Percentiles rank a stretch among this genome's conserved stretches.
Conservation (phyloP, 2,113 vertebrate genomes). For the Peromyscus californicus region DNA sequence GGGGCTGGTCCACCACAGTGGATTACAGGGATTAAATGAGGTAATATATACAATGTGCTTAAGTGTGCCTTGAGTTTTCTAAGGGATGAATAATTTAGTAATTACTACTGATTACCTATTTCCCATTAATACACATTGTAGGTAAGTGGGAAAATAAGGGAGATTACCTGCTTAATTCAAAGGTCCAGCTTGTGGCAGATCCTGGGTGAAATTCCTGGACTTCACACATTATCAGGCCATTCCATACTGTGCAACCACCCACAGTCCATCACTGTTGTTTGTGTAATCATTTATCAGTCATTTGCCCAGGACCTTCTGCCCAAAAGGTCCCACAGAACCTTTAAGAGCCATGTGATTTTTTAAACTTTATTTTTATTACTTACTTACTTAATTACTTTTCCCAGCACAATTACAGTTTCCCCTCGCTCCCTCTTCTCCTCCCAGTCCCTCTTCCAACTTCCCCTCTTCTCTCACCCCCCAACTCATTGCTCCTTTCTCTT, state of each 20-base stretch:
- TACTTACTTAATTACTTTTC: neutral
- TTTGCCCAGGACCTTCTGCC: neutral
- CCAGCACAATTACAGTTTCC: neutral
- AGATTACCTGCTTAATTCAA: neutral
- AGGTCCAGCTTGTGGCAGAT: neutral
- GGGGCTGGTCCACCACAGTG: neutral
- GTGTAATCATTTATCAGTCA: neutral
- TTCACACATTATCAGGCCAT: fast-evolving
- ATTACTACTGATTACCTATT: neutral
- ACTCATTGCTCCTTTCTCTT: neutral
- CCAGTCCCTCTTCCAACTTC: neutral
- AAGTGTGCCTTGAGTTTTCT: neutral
- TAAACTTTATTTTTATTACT: neutral
- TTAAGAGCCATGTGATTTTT: neutral
- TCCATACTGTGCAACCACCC: too few relatives aligned
- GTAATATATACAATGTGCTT: neutral
- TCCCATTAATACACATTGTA: neutral
- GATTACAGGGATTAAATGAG: constrained; percentile 7
- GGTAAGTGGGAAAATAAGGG: neutral
- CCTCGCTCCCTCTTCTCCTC: neutral
- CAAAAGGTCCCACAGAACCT: neutral
- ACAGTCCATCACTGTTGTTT: neutral
- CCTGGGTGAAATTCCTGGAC: neutral
- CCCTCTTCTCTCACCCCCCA: neutral
- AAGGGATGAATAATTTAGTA: neutral